Percentiles rank a stretch among this genome's conserved stretches.
Conservation (phyloP, 1,140 invertebrate genomes). For the Sinella curviseta region DNA sequence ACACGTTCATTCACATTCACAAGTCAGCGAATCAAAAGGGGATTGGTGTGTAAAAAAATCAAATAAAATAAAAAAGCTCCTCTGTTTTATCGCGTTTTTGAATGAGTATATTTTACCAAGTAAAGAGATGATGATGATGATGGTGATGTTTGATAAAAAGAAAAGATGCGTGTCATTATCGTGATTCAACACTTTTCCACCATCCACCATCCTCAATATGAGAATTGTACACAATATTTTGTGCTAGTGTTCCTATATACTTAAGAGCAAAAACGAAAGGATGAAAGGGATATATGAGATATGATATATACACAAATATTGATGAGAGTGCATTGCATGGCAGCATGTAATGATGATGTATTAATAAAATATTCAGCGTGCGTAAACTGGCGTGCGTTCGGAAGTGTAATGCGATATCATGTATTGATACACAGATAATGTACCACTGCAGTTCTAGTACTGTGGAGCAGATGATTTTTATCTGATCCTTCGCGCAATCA, state of each 20-base stretch:
- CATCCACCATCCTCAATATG: too few species aligned
- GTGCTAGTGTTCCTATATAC: too few species aligned
- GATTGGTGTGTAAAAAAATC: background rate
- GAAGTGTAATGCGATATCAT: too few species aligned
- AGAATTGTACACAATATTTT: too few species aligned
- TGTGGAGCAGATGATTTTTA: too few species aligned
- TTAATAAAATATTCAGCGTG: background rate
- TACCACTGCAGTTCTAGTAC: too few species aligned
- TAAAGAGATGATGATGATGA: background rate
- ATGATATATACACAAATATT: too few species aligned
- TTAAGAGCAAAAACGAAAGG: too few species aligned
- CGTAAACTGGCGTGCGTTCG: background rate
- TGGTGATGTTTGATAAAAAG: background rate
- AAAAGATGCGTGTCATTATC: conserved; percentile 9
- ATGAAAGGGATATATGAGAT: too few species aligned
- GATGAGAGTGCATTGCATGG: background rate
- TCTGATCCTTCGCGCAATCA: too few species aligned
- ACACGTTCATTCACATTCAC: too few species aligned
- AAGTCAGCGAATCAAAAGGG: background rate
- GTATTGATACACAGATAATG: too few species aligned
- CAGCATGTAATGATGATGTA: background rate
- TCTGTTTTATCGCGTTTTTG: background rate
- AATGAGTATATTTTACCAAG: conserved; percentile 3
- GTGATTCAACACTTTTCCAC: conserved; percentile 8
- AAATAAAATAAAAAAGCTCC: background rate